Evolutionary conservation across 2,797 vertebrate species (phyloP), one percentile per base, ranked within the genome.

Genomic region (Muraenolepis orangiensis): DNA sequence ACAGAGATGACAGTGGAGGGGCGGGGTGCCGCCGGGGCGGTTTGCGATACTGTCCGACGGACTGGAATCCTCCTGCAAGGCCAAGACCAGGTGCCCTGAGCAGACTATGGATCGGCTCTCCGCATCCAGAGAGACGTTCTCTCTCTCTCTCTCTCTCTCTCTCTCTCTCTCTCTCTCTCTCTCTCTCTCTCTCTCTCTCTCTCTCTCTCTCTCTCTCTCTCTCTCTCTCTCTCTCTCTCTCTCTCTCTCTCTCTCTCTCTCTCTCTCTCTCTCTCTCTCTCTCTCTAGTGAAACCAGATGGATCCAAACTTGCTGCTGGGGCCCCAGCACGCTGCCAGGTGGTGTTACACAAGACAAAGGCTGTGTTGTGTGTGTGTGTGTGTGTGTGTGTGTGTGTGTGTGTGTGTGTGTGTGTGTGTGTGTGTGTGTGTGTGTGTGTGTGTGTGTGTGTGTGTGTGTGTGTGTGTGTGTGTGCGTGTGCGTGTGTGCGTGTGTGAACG

Each of bases 261-360:
- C 6, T n/a, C n/a, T n/a, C n/a, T n/a, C n/a, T n/a, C n/a, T n/a
- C n/a, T n/a, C n/a, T 16, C 77, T 69, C 46, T 69, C 51, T 57
- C 51, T n/a, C 61, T 78, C 6, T n/a, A 69, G 71, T 72, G 72
- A 77, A 84, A 82, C 80, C 84, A 80, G 82, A 86, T 73, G 81
- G 84, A 40, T 13, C 70, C 36, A 75, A 76, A 57, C 51, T 74
- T 83, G 74, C 72, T 73, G 79, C 70, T 5, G 38, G 66, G 69
- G 71, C 34, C 3, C 0, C 0, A 31, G 31, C 14, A 57, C 6
- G 42, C 61, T 81, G 80, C 82, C 80, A 86, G 83, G 72, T 79
- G 82, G 74, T 77, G 80, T 80, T 86, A 78, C 79, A 74, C 72
- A 38, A 78, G 72, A 80, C 72, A 70, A 42, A 75, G 82, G 77